phyloP scores from a whole-genome alignment of 2,797 vertebrate species.

The Pseudochaenichthys georgianus region DNA sequence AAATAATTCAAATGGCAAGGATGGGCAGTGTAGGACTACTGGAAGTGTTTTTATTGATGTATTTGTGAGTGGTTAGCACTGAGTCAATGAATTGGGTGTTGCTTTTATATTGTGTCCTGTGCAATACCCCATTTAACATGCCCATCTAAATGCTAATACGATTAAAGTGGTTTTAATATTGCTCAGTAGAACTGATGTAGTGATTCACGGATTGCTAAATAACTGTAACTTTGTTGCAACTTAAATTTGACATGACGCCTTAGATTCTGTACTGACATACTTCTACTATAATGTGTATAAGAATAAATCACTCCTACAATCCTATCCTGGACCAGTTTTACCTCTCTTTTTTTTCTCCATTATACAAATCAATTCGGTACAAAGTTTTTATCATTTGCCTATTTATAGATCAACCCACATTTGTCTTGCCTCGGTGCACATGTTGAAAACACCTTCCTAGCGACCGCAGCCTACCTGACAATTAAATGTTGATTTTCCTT shows the following conservation, averaged over 20 bases:
- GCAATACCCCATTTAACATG: conserved; percentile 78
- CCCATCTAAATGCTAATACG: conserved; percentile 85
- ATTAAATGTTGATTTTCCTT: conserved; percentile 19
- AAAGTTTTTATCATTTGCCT: conserved; percentile 23
- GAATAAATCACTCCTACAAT: neutral
- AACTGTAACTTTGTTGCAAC: conserved; percentile 73
- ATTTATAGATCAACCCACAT: conserved; percentile 14
- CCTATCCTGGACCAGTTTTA: conserved; percentile 12
- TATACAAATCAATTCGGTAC: conserved; percentile 14
- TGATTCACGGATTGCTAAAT: conserved; percentile 78
- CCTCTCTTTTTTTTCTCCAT: neutral
- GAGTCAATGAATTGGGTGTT: conserved; percentile 77
- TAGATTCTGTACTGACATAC: conserved; percentile 34
- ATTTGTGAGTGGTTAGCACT: conserved; percentile 74
- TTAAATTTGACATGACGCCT: conserved; percentile 54
- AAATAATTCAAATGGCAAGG: conserved; percentile 83
- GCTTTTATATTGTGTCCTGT: conserved; percentile 78
- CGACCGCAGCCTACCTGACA: conserved; percentile 15
- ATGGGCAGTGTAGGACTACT: conserved; percentile 66
- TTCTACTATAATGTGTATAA: conserved; percentile 19
- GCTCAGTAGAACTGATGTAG: conserved; percentile 69
- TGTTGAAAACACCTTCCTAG: conserved; percentile 3
- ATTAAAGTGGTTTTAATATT: conserved; percentile 74
- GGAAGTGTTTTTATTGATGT: conserved; percentile 80
- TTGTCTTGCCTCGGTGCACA: neutral